A percentile compares a stretch with the other conserved stretches of the same genome.
Conservation (phyloP, 2,797 vertebrate species). For the Pristis pectinata region DNA sequence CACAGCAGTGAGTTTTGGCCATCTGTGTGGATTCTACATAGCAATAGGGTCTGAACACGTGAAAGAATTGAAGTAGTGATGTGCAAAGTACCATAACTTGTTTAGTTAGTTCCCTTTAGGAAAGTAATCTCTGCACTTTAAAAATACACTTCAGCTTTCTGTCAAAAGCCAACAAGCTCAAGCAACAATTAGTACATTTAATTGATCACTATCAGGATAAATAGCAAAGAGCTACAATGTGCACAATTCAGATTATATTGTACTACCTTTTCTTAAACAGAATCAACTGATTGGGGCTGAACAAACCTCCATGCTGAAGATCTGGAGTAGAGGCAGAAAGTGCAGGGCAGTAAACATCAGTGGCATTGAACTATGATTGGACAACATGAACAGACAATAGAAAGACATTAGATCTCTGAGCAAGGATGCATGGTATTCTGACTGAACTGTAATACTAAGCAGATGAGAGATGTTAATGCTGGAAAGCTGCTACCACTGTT, state of each 20-base stretch:
- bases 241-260: neutral
- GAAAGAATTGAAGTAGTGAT: neutral
- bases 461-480: neutral
- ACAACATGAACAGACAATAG: neutral
- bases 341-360: neutral
- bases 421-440: too few species aligned
- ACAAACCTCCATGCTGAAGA: neutral
- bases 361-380: neutral
- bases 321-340: neutral
- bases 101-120: neutral
- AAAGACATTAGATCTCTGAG: neutral
- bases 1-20: neutral
- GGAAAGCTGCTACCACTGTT: neutral
- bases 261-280: too few species aligned
- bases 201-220: too few species aligned
- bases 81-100: neutral
- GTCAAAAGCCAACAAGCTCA: neutral
- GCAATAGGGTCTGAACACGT: neutral
- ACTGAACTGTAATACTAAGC: neutral
- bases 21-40: neutral
- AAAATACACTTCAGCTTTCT: neutral
- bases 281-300: neutral
- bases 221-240: neutral
- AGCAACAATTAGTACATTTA: neutral
- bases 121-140: neutral